Evolutionary conservation across 2,797 vertebrate species (phyloP), one percentile per base, ranked within the genome.

Genomic region (Lepilemur septentrionalis): DNA sequence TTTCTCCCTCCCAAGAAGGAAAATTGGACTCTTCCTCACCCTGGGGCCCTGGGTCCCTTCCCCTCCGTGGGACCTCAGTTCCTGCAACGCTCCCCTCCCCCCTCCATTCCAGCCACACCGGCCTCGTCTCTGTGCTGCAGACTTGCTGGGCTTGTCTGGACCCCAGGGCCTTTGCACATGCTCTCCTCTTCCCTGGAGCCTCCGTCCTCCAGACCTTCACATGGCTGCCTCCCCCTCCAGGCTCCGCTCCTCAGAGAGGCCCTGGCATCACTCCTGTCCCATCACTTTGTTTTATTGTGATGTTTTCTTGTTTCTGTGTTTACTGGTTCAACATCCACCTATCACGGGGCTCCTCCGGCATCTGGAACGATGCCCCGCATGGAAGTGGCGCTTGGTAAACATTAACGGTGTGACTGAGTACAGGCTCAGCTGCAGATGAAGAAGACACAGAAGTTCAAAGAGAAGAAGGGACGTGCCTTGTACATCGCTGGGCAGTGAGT

Each of bases 361-460:
- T 35, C 4, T 12, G 15, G 70, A 50, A 15, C 5, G 14, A 50
- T 4, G 7, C 5, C 59, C 67, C 30, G 1, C 28, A 11, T 6
- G 25, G 57, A 55, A 22, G 23, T 43, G 10, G 67, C 10, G 76
- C 67, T 76, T 9, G 0, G 22, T 32, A 57, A 59, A 14, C 11
- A 18, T 25, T 7, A 17, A 23, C 4, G 50, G 20, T 0, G 2
- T 11, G n/a, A 48, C n/a, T 2, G 32, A 43, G 61, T 0, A 20
- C 0, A 1, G 48, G 7, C 87, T 50, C 41, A 38, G 48, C 7
- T 4, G 6, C 20, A 59, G 86, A 38, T 0, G 18, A 10, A 30
- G 67, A 48, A 30, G 67, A 48, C 38, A 46, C 7, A 13, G 78
- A 65, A n/a, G n/a, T 30, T 69, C 87, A 20, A 28, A 52, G 93